phyloP scores from a whole-genome alignment of 2,797 vertebrate genomes.

The Otolemur crassicaudatus region DNA sequence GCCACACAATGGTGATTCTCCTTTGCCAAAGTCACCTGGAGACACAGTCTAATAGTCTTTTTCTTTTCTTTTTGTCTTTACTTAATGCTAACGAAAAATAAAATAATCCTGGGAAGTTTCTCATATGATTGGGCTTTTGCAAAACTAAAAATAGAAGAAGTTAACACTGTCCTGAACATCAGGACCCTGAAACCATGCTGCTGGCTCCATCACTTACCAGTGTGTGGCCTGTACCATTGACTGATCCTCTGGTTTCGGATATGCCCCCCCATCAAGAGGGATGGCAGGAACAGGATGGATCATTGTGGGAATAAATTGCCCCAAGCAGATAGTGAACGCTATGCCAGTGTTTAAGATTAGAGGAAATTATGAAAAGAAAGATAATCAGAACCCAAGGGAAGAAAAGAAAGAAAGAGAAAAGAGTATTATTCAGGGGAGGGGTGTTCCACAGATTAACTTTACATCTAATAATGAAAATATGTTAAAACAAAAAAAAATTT shows the following conservation, averaged over 20 bases:
- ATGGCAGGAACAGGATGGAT: background rate
- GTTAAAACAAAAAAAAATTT: background rate
- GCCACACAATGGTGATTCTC: background rate
- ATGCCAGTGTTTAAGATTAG: background rate
- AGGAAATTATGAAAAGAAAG: background rate
- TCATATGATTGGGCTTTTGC: background rate
- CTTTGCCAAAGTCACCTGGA: background rate
- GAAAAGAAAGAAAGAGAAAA: accelerated
- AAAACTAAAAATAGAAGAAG: constrained; percentile 24
- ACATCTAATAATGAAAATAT: background rate
- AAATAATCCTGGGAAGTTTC: background rate
- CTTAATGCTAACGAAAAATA: background rate
- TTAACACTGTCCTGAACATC: background rate
- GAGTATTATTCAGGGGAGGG: background rate
- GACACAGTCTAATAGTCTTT: background rate
- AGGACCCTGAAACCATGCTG: background rate
- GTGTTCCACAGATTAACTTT: background rate
- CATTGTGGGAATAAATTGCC: background rate
- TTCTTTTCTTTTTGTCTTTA: background rate
- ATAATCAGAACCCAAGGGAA: background rate
- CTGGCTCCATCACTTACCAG: background rate
- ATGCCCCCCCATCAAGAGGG: background rate
- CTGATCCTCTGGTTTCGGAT: background rate
- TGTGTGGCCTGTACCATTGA: background rate
- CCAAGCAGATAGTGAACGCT: background rate